Conservation (phyloP, 2,888 invertebrate genomes). For the Apamea sordens region DNA sequence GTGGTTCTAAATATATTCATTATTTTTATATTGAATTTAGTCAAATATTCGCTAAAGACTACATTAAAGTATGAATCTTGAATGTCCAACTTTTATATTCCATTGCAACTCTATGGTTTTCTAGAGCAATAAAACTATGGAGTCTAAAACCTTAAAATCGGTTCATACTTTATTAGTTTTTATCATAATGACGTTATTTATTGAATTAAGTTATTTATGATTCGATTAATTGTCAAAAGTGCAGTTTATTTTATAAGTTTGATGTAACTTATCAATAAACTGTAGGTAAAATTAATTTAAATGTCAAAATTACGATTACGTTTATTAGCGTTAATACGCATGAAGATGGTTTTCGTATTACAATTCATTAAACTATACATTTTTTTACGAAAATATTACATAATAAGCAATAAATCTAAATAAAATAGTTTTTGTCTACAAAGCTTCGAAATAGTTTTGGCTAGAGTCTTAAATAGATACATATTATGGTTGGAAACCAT, state of each 20-base stretch:
- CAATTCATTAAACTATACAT: slow-evolving; percentile 44
- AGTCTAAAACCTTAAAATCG: slow-evolving; percentile 1
- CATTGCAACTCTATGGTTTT: slow-evolving; percentile 26
- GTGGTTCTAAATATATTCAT: slow-evolving; percentile 58
- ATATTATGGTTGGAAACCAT: slow-evolving; percentile 45
- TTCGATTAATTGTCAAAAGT: slow-evolving; percentile 42
- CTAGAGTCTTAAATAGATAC: slow-evolving; percentile 51
- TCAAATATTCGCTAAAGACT: slow-evolving; percentile 50
- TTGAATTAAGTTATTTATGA: slow-evolving; percentile 64
- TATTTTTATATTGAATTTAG: slow-evolving; percentile 63
- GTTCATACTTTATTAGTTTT: slow-evolving; percentile 51
- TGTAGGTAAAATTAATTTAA: slow-evolving; percentile 47
- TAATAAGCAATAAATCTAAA: slow-evolving; percentile 55
- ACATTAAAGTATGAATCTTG: slow-evolving; percentile 30
- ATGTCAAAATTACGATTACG: slow-evolving; percentile 37
- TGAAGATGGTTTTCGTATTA: slow-evolving; percentile 52
- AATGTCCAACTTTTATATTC: slow-evolving; percentile 17
- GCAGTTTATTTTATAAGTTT: slow-evolving; percentile 48
- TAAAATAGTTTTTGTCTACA: slow-evolving; percentile 61
- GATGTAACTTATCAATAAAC: slow-evolving; percentile 37
- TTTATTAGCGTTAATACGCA: slow-evolving; percentile 47
- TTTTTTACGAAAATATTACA: slow-evolving; percentile 60
- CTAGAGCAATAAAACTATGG: slow-evolving; percentile 7
- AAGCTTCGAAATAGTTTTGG: slow-evolving; percentile 59
- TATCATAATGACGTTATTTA: slow-evolving; percentile 62